Base-by-base conservation (phyloP, 2,113 vertebrate species). In the Mystacornis crossleyi region DNA sequence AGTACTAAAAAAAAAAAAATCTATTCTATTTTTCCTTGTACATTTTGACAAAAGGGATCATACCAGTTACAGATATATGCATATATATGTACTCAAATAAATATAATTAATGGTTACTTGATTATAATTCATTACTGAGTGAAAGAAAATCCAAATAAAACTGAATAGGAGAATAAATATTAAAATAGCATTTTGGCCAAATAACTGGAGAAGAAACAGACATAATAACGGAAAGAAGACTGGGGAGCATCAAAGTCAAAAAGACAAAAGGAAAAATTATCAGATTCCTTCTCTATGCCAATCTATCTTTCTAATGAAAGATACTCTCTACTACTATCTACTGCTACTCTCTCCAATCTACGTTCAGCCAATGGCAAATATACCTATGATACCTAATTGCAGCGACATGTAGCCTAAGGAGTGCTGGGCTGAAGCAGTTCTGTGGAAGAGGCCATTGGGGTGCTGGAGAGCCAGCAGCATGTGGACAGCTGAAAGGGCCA, bases 401-500 rank as follows among this genome's bases (percentile, higher is more conserved):
- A 61, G 18, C 19, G 15, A 20, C n/a, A 18, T 53, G 24, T 54
- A 70, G 12, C 14, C 14, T 15, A 12, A 65, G 40, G 62, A n/a
- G 5, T 19, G 10, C 34, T 54, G 31, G 26, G 14, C 36, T 66
- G 48, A 31, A 64, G 38, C 14, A 38, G 20, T 25, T 72, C 47
- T 40, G 12, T 62, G 53, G n/a, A 43, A 80, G 47, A 71, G 18
- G 31, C 23, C 1, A 0, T 62, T 23, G 12, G 8, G 6, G 1
- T 66, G 23, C 57, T 66, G 57, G 38, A 33, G 57, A 61, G 15
- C 13, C 62, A 67, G 45, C 17, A 74, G 42, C 23, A 25, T 0
- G 0, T 24, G 15, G 19, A 53, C 17, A 42, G 17, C 14, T 43
- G 51, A 71, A 53, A 43, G 1, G 5, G 12, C 18, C 28, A 62